Evolutionary conservation across 35 echinoderm and acorn worm genomes (phyloP).

Genomic region (Diadema setosum): DNA sequence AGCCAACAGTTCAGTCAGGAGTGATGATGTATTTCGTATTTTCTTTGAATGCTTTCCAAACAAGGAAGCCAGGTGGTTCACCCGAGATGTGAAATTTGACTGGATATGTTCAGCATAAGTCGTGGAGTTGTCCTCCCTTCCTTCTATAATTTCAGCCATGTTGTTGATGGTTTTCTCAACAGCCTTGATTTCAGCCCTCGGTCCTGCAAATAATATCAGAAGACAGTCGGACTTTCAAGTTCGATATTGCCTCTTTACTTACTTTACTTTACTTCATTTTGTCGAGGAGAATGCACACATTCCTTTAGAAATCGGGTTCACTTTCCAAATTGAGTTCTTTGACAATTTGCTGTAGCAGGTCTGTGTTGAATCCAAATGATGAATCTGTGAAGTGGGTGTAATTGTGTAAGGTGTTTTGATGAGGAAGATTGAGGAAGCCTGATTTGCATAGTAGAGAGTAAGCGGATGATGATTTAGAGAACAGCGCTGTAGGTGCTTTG

Average conservation of each 20-base stretch:
- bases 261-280: too few relatives aligned
- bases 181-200: neutral
- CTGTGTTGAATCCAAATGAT: neutral
- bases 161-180: neutral
- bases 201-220: neutral
- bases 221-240: neutral
- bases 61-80: neutral
- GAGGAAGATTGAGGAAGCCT: conserved; percentile 25
- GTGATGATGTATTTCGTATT: neutral
- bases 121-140: neutral
- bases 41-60: neutral
- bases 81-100: neutral
- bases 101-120: neutral
- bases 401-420: conserved; percentile 15
- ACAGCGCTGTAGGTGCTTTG: conserved; percentile 36
- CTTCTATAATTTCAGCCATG: neutral
- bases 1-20: neutral
- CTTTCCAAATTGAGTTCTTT: neutral
- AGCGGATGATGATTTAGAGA: conserved; percentile 31
- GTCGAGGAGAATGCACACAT: neutral
- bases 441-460: conserved; percentile 29
- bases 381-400: conserved; percentile 13
- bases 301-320: neutral
- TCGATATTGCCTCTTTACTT: neutral
- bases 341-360: neutral